These are phyloP conservation scores for Ctenochaetus hawaiiensis DNA, from an alignment of 2,797 vertebrate genomes.

Conservation along the genomic window DNA sequence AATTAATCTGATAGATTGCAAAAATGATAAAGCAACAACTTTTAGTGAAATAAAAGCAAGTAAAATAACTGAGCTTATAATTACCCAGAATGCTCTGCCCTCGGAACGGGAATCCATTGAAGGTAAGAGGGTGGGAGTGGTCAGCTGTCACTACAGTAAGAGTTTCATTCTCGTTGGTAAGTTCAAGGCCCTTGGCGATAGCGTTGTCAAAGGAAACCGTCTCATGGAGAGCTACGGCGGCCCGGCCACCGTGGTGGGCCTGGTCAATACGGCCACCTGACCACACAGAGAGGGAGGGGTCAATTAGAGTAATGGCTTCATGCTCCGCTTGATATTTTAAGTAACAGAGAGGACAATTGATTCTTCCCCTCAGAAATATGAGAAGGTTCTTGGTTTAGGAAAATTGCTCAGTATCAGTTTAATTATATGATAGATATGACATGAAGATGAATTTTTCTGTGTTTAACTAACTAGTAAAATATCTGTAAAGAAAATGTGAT, in stretches of 20 bases:
- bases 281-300: background rate
- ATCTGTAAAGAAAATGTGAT: background rate
- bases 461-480: conserved; percentile 1
- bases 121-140: conserved; percentile 84
- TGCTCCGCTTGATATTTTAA: background rate
- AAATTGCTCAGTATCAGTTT: background rate
- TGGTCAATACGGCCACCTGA: conserved; percentile 88
- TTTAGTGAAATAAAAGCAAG: no score
- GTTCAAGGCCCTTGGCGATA: conserved; percentile 79
- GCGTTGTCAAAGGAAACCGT: conserved; percentile 81
- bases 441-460: background rate
- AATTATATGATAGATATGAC: no score
- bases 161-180: conserved; percentile 84
- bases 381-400: background rate
- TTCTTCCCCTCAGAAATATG: background rate
- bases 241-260: conserved; percentile 82
- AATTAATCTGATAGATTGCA: no score
- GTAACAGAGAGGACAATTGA: background rate
- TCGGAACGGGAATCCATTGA: conserved; percentile 85
- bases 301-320: background rate
- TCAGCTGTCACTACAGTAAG: conserved; percentile 85
- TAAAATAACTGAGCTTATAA: background rate
- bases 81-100: conserved; percentile 87
- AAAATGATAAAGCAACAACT: background rate
- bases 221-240: conserved; percentile 84